Evolutionary conservation across 2,888 invertebrate species (phyloP), one percentile per base, ranked within the genome.

Genomic region (Pammene aurita): DNA sequence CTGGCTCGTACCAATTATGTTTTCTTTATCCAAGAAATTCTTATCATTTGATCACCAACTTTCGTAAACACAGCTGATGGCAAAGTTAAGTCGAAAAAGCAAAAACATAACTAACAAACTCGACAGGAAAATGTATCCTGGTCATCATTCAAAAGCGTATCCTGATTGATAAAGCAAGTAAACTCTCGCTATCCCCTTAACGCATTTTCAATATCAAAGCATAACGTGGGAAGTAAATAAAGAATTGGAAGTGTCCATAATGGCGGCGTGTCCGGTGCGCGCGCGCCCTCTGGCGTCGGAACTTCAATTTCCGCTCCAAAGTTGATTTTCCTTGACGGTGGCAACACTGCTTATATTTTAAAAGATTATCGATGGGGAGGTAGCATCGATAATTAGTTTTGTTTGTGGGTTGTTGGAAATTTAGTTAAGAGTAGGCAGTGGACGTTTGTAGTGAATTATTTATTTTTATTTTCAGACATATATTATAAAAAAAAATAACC

Each of bases 221-320:
- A 63, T 74, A 75, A 77, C 74, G 77, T 78, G 67, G 58, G 77
- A 78, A 78, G 73, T 72, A 73, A 73, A 72, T 74, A 72, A 70
- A 76, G 70, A 71, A 72, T 75, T 77, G 81, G 80, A 80, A 83
- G 83, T 80, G 80, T 78, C 80, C 80, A 79, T 87, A 88, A 87
- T 84, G 83, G 80, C 80, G 77, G 74, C 72, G 72, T 81, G 77
- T 87, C 87, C 87, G 86, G 81, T 64, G 76, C 85, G 87, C 84
- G 87, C 83, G 78, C 83, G 84, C 77, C 85, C 81, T 78, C 78
- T 72, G 77, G 86, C 84, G 76, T 77, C 88, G 88, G 88, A 90
- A 88, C 88, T 87, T 87, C 87, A 89, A 90, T 90, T 90, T 90
- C 89, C 89, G 86, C 72, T 78, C 77, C 70, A 80, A 85, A 86